Evolutionary conservation across 53 echinoderm and acorn worm genomes (phyloP).

Genomic region (Patiria pectinifera): DNA sequence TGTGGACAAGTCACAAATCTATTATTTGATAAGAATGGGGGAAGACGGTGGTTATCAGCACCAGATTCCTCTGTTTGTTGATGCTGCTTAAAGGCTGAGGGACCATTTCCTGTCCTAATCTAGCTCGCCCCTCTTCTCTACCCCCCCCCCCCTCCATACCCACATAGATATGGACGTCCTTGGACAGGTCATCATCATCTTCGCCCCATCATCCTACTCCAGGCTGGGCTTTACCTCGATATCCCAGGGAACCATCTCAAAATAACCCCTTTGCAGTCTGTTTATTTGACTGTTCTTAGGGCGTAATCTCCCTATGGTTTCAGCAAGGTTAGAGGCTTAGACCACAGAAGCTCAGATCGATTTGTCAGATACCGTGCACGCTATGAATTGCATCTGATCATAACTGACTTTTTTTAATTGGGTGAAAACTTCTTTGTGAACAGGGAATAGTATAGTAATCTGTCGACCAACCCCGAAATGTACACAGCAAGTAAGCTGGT

Average conservation of each 20-base stretch:
- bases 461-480: no score
- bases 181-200: constrained; percentile 6
- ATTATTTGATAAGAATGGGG: neutral
- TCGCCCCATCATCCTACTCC: neutral
- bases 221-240: neutral
- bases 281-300: constrained; percentile 48
- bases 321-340: neutral
- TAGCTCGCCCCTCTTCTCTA: no score
- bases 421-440: no score
- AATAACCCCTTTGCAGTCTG: neutral
- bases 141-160: neutral
- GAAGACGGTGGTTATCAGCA: neutral
- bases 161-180: neutral
- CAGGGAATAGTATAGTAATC: no score
- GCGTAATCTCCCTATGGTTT: constrained; percentile 8
- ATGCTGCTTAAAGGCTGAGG: constrained; percentile 7
- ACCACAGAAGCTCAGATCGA: neutral
- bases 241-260: neutral
- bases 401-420: no score
- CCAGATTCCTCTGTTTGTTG: neutral
- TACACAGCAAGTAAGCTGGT: no score
- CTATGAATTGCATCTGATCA: neutral
- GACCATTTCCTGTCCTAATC: constrained; percentile 24
- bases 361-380: neutral
- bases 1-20: no score